phyloP scores from a whole-genome alignment of 2,797 vertebrate genomes.

The Enteromius mattozi region DNA sequence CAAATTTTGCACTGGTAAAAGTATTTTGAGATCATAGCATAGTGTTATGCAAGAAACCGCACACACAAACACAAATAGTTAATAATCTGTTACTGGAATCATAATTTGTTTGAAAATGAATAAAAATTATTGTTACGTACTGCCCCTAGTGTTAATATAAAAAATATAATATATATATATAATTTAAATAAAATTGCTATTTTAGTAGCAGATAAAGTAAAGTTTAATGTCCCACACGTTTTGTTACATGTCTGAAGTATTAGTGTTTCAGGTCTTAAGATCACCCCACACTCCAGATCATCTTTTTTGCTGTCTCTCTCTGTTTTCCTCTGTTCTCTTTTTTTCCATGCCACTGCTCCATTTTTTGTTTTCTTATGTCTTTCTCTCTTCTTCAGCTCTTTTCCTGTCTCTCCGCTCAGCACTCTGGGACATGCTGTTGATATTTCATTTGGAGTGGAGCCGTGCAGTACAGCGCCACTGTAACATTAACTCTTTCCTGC shows the following conservation, averaged over 20 bases:
- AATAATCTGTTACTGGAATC: neutral
- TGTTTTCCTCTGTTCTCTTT: conserved; percentile 50
- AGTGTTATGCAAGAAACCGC: neutral
- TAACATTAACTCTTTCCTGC: conserved; percentile 51
- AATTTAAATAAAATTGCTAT: no score
- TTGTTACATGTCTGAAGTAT: conserved; percentile 13
- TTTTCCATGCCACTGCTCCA: conserved; percentile 16
- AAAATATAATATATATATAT: no score
- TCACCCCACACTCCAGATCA: neutral
- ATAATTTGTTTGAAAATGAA: neutral
- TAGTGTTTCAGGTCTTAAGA: conserved; percentile 5
- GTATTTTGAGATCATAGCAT: neutral
- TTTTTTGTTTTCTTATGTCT: conserved; percentile 24
- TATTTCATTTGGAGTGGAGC: conserved; percentile 66
- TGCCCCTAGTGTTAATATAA: no score
- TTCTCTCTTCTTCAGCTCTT: conserved; percentile 29
- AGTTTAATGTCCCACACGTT: neutral
- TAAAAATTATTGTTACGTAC: neutral
- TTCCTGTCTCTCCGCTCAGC: conserved; percentile 40
- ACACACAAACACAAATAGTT: neutral
- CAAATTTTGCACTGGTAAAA: neutral
- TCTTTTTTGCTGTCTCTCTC: conserved; percentile 41
- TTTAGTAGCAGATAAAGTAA: neutral
- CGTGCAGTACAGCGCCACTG: conserved; percentile 57
- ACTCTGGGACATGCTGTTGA: conserved; percentile 72